Base-by-base conservation (phyloP, 23 tunicate species). In the Pegea sp. region DNA sequence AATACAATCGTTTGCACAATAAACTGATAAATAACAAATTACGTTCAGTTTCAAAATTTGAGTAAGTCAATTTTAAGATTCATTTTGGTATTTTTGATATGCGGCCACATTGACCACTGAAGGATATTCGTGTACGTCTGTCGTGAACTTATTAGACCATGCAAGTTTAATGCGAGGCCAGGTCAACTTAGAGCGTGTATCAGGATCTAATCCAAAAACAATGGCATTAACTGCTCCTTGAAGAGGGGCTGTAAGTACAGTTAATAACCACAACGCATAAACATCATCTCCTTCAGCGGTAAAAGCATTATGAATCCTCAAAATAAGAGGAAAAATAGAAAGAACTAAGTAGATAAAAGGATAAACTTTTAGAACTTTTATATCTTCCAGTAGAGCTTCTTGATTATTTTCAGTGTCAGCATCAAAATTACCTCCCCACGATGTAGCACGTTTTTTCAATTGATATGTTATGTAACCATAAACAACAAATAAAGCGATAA, bases 171-270 rank as follows among this genome's bases (percentile, higher is more conserved):
- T 64, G 6, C 72, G 80, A n/a, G 43, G 25, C 74, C 69, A 71
- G 16, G 65, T 65, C 30, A 80, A 54, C 55, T 66, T 80, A 22
- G 48, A 57, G 46, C 74, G 32, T 0, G 93, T 80, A 3, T 80
- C 93, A 0, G 93, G 93, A 38, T 80, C 93, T 16, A 80, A 48
- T 2, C 93, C 93, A 66, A 80, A 80, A n/a, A 80, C 75, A 34
- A 80, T 54, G 3, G 93, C 93, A 56, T 80, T 80, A 13, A 76
- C 65, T 28, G 93, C 93, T 24, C 93, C 93, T 62, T 80, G 93
- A 34, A 84, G 44, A 33, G 96, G 86, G 24, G 96, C 86, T 18
- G 96, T 68, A 1, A 84, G 48, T 13, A 61, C 84, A 3, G 96
- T 84, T 59, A 84, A 19, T 4, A 84, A 28, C 96, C 96, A 84